A percentile compares a stretch with the other conserved stretches of the same genome.
phyloP scores from a whole-genome alignment of 2,797 vertebrate genomes.

The Galago senegalensis region DNA sequence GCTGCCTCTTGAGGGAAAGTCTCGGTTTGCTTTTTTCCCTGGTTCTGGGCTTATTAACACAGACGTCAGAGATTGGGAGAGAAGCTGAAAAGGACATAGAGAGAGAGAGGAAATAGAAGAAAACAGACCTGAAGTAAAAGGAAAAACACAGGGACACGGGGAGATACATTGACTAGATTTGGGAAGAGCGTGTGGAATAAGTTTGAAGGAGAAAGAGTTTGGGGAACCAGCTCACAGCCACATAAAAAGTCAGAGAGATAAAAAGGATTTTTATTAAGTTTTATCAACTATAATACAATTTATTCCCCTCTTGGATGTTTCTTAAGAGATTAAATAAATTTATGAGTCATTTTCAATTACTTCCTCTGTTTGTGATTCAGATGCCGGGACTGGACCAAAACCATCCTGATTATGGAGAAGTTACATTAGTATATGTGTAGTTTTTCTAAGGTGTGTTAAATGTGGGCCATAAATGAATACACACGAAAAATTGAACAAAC shows the following conservation, averaged over 20 bases:
- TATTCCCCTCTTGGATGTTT: background rate
- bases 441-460: conserved; percentile 9
- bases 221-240: background rate
- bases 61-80: background rate
- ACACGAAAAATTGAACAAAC: conserved; percentile 4
- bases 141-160: background rate
- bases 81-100: background rate
- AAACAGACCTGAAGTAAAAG: background rate
- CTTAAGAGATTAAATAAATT: conserved; percentile 14
- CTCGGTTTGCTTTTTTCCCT: background rate
- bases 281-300: background rate
- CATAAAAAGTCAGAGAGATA: background rate
- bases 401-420: background rate
- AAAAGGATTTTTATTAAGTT: background rate
- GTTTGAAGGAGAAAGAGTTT: background rate
- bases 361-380: background rate
- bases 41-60: background rate
- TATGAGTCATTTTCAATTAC: background rate
- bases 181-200: background rate
- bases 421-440: background rate
- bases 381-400: background rate
- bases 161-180: background rate
- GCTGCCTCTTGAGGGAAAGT: background rate
- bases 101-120: background rate
- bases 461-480: background rate